Evolutionary conservation across 2,113 vertebrate genomes (phyloP).

Genomic region (Alexandromys fortis): DNA sequence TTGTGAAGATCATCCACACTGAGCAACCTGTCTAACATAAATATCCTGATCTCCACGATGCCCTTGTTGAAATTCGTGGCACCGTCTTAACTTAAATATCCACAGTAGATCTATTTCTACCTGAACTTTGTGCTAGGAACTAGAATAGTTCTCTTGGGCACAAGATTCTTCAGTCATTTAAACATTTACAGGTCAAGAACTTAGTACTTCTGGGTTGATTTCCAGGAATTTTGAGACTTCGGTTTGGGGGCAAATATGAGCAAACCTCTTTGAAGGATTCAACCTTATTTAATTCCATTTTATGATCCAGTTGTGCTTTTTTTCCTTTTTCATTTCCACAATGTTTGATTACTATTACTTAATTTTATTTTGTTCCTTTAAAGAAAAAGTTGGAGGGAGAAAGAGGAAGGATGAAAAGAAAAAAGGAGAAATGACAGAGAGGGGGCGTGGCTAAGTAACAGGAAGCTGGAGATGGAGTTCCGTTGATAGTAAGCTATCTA

Average conservation of each 20-base stretch:
- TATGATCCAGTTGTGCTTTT: neutral
- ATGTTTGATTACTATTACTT: constrained; percentile 36
- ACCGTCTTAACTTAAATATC: neutral
- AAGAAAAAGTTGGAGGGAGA: neutral
- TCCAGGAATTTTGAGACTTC: neutral
- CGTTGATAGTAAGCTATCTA: too few species aligned
- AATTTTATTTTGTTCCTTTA: neutral
- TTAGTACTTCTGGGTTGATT: neutral
- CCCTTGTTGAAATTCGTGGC: neutral
- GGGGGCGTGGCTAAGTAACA: neutral
- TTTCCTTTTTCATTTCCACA: neutral
- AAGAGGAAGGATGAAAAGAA: too few species aligned
- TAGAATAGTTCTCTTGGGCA: neutral
- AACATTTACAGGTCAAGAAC: neutral
- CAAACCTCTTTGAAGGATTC: neutral
- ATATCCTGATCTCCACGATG: neutral
- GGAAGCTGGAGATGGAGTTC: neutral
- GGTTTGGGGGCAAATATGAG: neutral
- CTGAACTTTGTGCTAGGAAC: neutral
- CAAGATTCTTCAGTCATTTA: neutral
- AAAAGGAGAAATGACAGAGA: too few species aligned
- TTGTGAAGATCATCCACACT: neutral
- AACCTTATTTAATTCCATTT: constrained; percentile 40
- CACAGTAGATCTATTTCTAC: neutral
- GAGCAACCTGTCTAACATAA: neutral